phyloP scores from a whole-genome alignment of 2,888 invertebrate species.

The Volucella bombylans region DNA sequence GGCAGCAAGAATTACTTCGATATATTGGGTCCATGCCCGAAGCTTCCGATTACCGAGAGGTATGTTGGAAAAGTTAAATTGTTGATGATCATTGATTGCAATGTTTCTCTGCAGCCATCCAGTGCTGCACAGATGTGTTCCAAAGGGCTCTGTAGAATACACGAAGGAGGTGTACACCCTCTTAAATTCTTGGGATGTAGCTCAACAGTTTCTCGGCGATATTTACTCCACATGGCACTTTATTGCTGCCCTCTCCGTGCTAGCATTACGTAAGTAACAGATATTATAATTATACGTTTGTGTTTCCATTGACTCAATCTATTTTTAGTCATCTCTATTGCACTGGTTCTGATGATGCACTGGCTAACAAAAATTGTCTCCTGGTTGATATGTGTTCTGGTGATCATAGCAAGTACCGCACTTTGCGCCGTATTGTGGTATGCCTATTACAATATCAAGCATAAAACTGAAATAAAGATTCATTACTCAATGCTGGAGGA shows the following conservation, averaged over 20 bases:
- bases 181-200: constrained; percentile 93
- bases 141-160: constrained; percentile 87
- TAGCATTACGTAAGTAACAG: constrained; percentile 88
- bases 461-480: constrained; percentile 77
- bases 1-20: constrained; percentile 80
- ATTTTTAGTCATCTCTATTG: constrained; percentile 90
- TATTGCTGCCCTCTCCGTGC: constrained; percentile 90
- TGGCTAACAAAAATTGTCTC: constrained; percentile 92
- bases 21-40: constrained; percentile 90
- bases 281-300: background rate
- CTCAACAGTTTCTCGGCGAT: constrained; percentile 94
- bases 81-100: background rate
- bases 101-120: constrained; percentile 84
- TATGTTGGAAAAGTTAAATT: constrained; percentile 76
- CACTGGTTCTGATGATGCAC: constrained; percentile 92
- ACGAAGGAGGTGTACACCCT: constrained; percentile 89
- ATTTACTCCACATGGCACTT: constrained; percentile 94
- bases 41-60: constrained; percentile 90
- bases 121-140: constrained; percentile 94
- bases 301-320: constrained; percentile 64
- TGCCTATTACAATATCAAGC: constrained; percentile 90
- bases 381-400: constrained; percentile 92
- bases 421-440: constrained; percentile 94
- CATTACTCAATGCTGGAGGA: constrained; percentile 86
- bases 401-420: constrained; percentile 89